Evolutionary conservation across 2,113 vertebrate species (phyloP), one percentile per base, ranked within the genome.

Genomic region (Chitala chitala): DNA sequence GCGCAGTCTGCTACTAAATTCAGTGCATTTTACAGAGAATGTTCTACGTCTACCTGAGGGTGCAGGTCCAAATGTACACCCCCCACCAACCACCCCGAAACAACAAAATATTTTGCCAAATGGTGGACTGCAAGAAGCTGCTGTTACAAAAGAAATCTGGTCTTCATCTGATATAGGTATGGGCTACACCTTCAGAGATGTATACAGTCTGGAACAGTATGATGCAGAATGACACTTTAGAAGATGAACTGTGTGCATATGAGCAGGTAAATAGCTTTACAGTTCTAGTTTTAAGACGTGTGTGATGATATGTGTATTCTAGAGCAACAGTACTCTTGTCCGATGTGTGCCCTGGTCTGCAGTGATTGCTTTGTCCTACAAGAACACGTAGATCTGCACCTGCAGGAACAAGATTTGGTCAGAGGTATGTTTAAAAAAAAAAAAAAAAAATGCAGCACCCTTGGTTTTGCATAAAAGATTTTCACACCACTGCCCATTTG

Each of bases 341-440:
- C 95, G 12, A 83, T 98, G 86, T 98, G 96, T 81, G 75, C 81
- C 8, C 88, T 94, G 71, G 83, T 91, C 31, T 96, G 80, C 78
- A 82, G 68, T 65, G 83, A 85, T 72, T 20, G 66, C 10, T 72
- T 75, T 24, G 40, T 85, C 59, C 80, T 91, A 53, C 89, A 90
- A 71, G 87, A 90, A 31, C 89, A 91, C 20, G 89, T 91, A 1
- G 89, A 91, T 79, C 31, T 90, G 22, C 90, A 91, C 75, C 79
- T 90, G 55, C 80, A 85, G 64, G 82, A 84, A 6, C 78, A 82
- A 26, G 22, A 0, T 9, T 33, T 51, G 13, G 53, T 36, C 55
- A 53, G 75, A 79, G 87, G 87, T 89, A 74, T n/a, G 4, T 9
- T 4, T 20, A 55, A 20, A 20, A 7, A 22, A 10, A 56, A 5